Evolutionary conservation across 1,140 invertebrate genomes (phyloP), one percentile per base, ranked within the genome.

Genomic region (Phortica variegata): DNA sequence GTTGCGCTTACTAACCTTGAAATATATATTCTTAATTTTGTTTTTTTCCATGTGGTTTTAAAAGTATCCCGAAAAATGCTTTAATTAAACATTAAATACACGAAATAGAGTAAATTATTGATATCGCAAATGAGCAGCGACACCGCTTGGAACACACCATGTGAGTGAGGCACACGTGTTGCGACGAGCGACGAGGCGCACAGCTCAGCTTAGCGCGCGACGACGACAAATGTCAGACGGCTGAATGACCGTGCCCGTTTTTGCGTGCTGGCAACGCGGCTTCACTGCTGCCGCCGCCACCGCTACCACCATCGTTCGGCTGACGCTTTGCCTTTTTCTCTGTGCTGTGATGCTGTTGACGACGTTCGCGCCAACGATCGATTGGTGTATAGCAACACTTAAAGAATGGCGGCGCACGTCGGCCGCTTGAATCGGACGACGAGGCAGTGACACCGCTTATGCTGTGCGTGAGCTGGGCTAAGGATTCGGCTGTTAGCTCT

Each of bases 41-140:
- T n/a, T n/a, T n/a, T n/a, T n/a, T n/a, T n/a, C n/a, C n/a, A n/a
- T n/a, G n/a, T n/a, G n/a, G n/a, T n/a, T n/a, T n/a, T n/a, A n/a
- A n/a, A n/a, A 6, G 23, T 26, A 26, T 10, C 23, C 5, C 23
- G 23, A 26, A 26, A 26, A 26, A 26, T 26, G 23, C 23, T 26
- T 26, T 6, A n/a, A n/a, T n/a, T n/a, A n/a, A n/a, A n/a, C n/a
- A n/a, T n/a, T n/a, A n/a, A n/a, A n/a, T n/a, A n/a, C n/a, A n/a
- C 55, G 65, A 73, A 71, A 69, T 69, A 65, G 65, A 70, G 65
- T 61, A 54, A 59, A 52, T 73, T 73, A 62, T 73, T 73, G 70
- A 73, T 70, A 73, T 73, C 70, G 70, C 70, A 73, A 73, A 68
- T 68, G 65, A 69, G 73, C 65, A 73, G 60, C 62, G 55, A 46